phyloP scores from a whole-genome alignment of 2,888 invertebrate species.

The Drosophila hamatofila region DNA sequence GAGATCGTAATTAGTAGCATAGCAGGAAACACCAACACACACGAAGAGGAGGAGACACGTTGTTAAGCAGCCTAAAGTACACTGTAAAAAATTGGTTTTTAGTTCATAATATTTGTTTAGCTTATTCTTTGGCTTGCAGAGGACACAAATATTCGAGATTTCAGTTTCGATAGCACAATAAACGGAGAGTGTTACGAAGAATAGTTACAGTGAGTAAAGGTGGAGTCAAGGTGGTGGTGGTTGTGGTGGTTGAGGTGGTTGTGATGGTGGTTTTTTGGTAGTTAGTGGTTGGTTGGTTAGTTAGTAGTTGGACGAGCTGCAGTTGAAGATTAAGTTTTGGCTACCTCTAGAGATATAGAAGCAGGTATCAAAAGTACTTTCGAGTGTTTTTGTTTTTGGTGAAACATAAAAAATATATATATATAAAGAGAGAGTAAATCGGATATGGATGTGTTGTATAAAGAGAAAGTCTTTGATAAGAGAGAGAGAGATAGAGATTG shows the following conservation, averaged over 20 bases:
- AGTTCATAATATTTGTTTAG: conserved; percentile 30
- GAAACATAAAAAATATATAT: conserved; percentile 19
- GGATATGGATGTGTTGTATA: conserved; percentile 37
- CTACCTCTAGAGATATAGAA: conserved; percentile 82
- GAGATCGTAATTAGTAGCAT: conserved; percentile 59
- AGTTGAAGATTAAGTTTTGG: conserved; percentile 66
- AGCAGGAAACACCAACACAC: conserved; percentile 70
- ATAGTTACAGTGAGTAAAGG: conserved; percentile 57
- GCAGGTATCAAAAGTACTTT: conserved; percentile 72
- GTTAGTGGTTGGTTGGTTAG: conserved; percentile 38
- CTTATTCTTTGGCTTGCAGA: conserved; percentile 30
- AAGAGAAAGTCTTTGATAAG: conserved; percentile 39
- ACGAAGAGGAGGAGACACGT: conserved; percentile 61
- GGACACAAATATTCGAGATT: conserved; percentile 37
- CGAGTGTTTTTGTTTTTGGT: conserved; percentile 21
- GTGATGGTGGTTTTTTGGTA: conserved; percentile 36
- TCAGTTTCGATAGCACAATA: conserved; percentile 60
- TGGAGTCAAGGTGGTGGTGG: conserved; percentile 50
- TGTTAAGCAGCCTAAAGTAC: conserved; percentile 72
- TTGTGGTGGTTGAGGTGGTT: conserved; percentile 24
- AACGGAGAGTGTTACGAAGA: conserved; percentile 60
- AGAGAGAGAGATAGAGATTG: conserved; percentile 30
- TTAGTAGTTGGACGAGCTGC: conserved; percentile 75
- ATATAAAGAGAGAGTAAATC: conserved; percentile 41
- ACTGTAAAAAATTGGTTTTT: conserved; percentile 69